phyloP scores from a whole-genome alignment of 2,113 vertebrate genomes.

The Syrmaticus mikado region DNA sequence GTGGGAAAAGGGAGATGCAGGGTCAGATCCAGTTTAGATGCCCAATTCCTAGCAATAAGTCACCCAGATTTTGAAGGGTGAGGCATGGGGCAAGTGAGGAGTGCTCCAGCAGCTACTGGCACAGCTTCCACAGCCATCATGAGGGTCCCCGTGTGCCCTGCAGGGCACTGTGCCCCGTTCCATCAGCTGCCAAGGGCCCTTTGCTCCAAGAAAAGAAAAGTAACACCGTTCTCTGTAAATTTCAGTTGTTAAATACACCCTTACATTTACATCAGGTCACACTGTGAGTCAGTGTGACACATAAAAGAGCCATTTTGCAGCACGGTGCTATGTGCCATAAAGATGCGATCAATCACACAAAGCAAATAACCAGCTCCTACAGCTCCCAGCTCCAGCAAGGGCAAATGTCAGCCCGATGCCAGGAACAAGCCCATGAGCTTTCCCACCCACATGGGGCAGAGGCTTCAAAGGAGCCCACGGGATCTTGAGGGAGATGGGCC shows the following conservation, averaged over 20 bases:
- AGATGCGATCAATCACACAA: slow-evolving; percentile 42
- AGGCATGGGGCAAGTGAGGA: not conserved
- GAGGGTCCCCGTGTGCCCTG: not conserved
- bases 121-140: not conserved
- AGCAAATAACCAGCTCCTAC: slow-evolving; percentile 36
- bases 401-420: slow-evolving; percentile 8
- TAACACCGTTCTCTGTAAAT: not conserved
- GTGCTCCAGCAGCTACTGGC: accelerated
- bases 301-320: not conserved
- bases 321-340: not conserved
- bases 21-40: not conserved
- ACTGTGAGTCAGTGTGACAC: not conserved
- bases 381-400: not conserved
- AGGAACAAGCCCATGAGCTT: not conserved
- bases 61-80: not conserved
- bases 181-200: not conserved
- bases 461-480: not conserved
- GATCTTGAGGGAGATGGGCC: not conserved
- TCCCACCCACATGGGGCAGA: not conserved
- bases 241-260: not conserved
- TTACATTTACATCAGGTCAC: not conserved
- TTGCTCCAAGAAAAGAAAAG: not conserved
- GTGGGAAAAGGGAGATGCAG: not conserved
- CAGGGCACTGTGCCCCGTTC: not conserved
- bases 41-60: not conserved